phyloP scores from a whole-genome alignment of 2,888 invertebrate species.

The Catocala fraxini region DNA sequence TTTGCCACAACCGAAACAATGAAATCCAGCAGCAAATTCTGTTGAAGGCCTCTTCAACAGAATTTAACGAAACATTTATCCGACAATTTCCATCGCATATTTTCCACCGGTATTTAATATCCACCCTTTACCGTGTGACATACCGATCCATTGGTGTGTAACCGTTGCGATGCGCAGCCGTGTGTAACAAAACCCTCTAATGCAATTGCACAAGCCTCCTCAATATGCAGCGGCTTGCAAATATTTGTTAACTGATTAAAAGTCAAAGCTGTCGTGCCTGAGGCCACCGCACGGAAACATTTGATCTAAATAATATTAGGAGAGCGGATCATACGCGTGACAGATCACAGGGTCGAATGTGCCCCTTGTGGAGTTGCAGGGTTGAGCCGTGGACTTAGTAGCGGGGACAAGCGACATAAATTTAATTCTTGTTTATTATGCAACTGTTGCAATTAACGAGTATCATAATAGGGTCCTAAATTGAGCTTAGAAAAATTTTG shows the following conservation, averaged over 20 bases:
- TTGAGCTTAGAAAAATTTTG: too few relatives aligned
- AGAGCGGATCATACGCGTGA: constrained; percentile 74
- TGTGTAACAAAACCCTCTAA: constrained; percentile 72
- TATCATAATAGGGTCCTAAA: too few relatives aligned
- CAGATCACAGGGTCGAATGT: constrained; percentile 73
- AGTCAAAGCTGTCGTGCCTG: constrained; percentile 81
- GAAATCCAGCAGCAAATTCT: too few relatives aligned
- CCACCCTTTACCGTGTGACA: constrained; percentile 69
- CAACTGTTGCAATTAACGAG: too few relatives aligned
- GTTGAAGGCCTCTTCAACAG: too few relatives aligned
- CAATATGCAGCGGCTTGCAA: constrained; percentile 78
- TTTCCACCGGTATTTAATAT: constrained; percentile 31
- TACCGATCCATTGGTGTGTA: constrained; percentile 63
- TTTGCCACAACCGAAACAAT: too few relatives aligned
- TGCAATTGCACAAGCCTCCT: constrained; percentile 83
- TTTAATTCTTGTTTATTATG: background rate
- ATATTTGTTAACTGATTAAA: constrained; percentile 86
- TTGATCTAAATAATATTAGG: constrained; percentile 84
- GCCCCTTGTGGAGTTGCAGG: constrained; percentile 40
- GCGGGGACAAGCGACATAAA: constrained; percentile 4
- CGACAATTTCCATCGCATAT: background rate
- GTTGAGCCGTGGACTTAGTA: constrained; percentile 34
- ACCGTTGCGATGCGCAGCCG: constrained; percentile 64
- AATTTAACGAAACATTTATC: background rate
- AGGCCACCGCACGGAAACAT: constrained; percentile 74